phyloP scores from a whole-genome alignment of 2,797 vertebrate species.

The Loris lydekkerianus region DNA sequence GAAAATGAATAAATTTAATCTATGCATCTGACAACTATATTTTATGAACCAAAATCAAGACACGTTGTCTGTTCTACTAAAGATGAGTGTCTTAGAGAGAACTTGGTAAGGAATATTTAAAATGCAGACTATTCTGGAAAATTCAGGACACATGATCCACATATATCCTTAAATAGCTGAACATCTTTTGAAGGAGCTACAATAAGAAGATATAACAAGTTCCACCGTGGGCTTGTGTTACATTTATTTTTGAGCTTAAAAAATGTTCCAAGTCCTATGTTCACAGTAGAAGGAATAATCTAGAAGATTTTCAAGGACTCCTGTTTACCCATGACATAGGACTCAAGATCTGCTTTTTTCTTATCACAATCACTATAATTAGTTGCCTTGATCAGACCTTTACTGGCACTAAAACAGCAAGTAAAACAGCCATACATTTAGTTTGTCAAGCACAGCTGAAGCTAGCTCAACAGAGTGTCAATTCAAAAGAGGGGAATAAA shows the following conservation, averaged over 20 bases:
- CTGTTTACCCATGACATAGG: conserved; percentile 35
- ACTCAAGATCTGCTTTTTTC: conserved; percentile 51
- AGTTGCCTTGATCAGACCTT: conserved; percentile 58
- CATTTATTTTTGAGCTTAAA: conserved; percentile 51
- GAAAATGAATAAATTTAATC: conserved; percentile 14
- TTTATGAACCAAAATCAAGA: conserved; percentile 42
- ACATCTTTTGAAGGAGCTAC: conserved; percentile 10
- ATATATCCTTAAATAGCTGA: background rate
- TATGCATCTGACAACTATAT: background rate
- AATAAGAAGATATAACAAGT: background rate
- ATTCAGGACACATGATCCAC: background rate
- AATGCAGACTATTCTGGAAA: conserved; percentile 37
- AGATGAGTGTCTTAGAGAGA: background rate
- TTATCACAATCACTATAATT: conserved; percentile 50
- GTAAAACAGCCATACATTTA: conserved; percentile 71
- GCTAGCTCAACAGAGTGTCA: conserved; percentile 77
- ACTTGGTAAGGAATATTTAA: background rate
- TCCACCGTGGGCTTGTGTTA: background rate
- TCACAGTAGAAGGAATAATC: background rate
- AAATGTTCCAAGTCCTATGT: conserved; percentile 17
- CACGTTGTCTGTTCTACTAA: background rate
- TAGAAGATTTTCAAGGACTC: conserved; percentile 48
- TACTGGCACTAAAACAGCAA: conserved; percentile 64
- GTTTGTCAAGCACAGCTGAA: conserved; percentile 80
- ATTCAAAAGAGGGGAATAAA: conserved; percentile 82